Conservation (phyloP, 2,797 vertebrate genomes). For the Hyperoplus lanceolatus region DNA sequence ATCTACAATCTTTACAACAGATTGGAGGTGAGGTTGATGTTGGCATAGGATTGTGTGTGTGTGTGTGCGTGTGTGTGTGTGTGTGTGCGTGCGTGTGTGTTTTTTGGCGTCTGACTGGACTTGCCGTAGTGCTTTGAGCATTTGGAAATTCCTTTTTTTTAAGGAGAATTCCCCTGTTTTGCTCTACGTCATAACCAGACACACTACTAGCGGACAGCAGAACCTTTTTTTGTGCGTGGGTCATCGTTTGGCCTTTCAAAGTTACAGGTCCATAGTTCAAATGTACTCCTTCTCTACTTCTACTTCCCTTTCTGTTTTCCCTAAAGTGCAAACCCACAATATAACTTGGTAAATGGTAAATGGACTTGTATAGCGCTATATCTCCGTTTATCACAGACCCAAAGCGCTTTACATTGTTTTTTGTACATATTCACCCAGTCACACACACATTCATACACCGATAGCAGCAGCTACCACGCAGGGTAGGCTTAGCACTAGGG, state of each 20-base stretch:
- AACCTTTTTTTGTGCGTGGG: background rate
- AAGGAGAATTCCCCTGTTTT: conserved; percentile 56
- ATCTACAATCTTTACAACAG: conserved; percentile 73
- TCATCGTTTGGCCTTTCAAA: conserved; percentile 13
- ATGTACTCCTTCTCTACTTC: conserved; percentile 32
- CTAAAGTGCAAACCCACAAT: conserved; percentile 24
- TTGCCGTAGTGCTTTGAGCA: background rate
- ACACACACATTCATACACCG: too few species aligned
- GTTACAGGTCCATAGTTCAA: background rate
- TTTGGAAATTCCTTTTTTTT: conserved; percentile 52
- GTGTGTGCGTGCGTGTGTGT: background rate
- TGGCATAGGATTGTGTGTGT: background rate
- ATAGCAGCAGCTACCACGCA: too few species aligned
- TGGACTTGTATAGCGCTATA: too few species aligned
- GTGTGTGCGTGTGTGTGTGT: background rate
- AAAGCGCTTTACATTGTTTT: too few species aligned
- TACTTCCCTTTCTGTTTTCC: conserved; percentile 62
- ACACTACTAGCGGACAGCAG: too few species aligned
- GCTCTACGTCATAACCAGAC: conserved; percentile 42
- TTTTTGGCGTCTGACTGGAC: background rate
- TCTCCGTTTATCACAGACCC: too few species aligned
- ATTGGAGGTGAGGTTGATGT: conserved; percentile 64
- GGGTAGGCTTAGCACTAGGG: too few species aligned
- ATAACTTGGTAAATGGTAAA: too few species aligned
- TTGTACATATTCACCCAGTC: too few species aligned